Conservation (phyloP, 2,888 invertebrate genomes). For the Sabatieria punctata region DNA sequence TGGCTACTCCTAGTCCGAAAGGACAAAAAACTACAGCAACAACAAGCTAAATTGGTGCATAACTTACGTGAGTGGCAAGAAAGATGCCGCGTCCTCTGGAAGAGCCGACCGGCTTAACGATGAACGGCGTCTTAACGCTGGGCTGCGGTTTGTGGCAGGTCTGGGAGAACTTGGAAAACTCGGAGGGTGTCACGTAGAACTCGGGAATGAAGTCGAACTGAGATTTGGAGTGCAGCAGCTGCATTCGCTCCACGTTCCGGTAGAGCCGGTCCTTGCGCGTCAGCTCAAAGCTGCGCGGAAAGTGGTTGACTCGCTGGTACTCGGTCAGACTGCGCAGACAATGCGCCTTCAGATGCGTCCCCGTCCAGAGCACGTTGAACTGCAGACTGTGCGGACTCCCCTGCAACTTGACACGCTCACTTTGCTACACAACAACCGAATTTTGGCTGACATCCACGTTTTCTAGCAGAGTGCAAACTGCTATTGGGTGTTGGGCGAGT, state of each 20-base stretch:
- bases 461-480: too few relatives aligned
- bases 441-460: too few relatives aligned
- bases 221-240: slow-evolving; percentile 61
- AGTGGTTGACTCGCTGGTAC: slow-evolving; percentile 89
- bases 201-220: slow-evolving; percentile 87
- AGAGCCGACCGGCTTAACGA: slow-evolving; percentile 85
- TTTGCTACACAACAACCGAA: slow-evolving; percentile 31
- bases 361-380: slow-evolving; percentile 79
- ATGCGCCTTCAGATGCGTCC: slow-evolving; percentile 75
- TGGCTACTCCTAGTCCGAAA: too few relatives aligned
- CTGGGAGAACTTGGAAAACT: slow-evolving; percentile 47
- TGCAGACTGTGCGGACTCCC: slow-evolving; percentile 51
- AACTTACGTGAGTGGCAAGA: slow-evolving; percentile 50
- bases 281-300: slow-evolving; percentile 83
- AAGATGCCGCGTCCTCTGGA: slow-evolving; percentile 78
- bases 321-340: slow-evolving; percentile 57
- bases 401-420: slow-evolving; percentile 23
- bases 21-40: too few relatives aligned
- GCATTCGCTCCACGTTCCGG: slow-evolving; percentile 46
- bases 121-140: slow-evolving; percentile 34
- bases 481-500: too few relatives aligned
- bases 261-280: slow-evolving; percentile 86
- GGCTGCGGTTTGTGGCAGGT: neutral
- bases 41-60: neutral
- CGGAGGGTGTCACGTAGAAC: slow-evolving; percentile 82